Base-by-base conservation (phyloP, 2,888 invertebrate species). In the Trissolcus brochymenae region DNA sequence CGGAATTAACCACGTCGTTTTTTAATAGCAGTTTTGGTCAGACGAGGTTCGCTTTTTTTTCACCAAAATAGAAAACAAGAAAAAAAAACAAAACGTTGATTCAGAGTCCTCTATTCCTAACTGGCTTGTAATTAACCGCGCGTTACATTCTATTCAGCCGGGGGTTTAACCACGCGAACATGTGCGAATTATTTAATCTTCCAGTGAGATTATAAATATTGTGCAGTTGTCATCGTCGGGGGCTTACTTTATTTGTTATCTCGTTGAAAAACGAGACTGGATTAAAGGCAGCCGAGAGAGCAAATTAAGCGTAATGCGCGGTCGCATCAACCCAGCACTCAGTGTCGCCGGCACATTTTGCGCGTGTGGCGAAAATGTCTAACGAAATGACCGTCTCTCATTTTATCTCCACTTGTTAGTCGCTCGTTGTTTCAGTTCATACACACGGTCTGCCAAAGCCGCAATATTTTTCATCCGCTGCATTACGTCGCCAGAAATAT, bases 401-500 rank as follows among this genome's bases (percentile, higher is more conserved):
- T 78, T 78, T 74, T 74, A 70, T 62, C 70, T 78, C 65, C 77
- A 70, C 73, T 73, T 73, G 65, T 73, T 73, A 78, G 64, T 53
- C 61, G 65, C 68, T 73, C 73, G 70, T 70, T 68, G 73, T 55
- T 60, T 67, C 71, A 55, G 17, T 66, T 54, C 49, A 50, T 61
- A 35, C 46, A 46, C 50, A 41, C 40, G 29, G 13, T 43, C 49
- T 60, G 68, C 65, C 64, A 65, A 70, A 64, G 65, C 54, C 16
- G 65, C 51, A 53, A 66, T 65, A 60, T 64, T 71, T 66, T 71
- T 76, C 55, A 65, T 70, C 59, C 65, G 35, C 25, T 40, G 41
- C 60, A 64, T 65, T 70, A 51, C 65, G 55, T 61, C 50, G 51
- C 3, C 13, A 16, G 46, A 51, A 61, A 35, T 41, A 62, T 67